These are phyloP conservation scores for Carollia perspicillata DNA, from an alignment of 2,113 vertebrate genomes.

Conservation along the genomic window DNA sequence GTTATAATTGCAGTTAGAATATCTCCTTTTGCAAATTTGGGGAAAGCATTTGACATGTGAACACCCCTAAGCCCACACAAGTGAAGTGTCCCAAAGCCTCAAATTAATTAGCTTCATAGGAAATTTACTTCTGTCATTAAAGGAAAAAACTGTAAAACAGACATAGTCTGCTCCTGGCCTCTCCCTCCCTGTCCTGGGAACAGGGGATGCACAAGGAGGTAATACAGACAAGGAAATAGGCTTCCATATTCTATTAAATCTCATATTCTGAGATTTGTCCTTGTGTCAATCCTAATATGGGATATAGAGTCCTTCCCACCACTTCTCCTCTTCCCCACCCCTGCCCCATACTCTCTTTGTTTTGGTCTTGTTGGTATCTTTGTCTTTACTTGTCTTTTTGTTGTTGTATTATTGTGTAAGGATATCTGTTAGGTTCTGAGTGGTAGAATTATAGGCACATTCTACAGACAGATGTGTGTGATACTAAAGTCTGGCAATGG, in stretches of 20 bases:
- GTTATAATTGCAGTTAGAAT: background rate
- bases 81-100: background rate
- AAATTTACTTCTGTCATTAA: background rate
- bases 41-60: background rate
- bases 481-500: background rate
- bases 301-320: background rate
- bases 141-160: background rate
- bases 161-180: background rate
- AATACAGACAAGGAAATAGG: background rate
- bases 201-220: background rate
- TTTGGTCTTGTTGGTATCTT: background rate
- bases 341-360: background rate
- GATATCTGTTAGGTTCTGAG: background rate
- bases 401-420: background rate
- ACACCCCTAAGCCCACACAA: background rate
- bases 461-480: background rate
- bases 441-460: background rate
- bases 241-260: background rate
- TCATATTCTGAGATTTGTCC: background rate
- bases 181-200: background rate
- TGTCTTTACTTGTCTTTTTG: background rate
- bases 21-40: background rate
- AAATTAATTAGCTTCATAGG: background rate
- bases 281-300: background rate
- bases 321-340: background rate